phyloP scores from a whole-genome alignment of 35 echinoderm and acorn worm genomes.

The Stichopus chloronotus region DNA sequence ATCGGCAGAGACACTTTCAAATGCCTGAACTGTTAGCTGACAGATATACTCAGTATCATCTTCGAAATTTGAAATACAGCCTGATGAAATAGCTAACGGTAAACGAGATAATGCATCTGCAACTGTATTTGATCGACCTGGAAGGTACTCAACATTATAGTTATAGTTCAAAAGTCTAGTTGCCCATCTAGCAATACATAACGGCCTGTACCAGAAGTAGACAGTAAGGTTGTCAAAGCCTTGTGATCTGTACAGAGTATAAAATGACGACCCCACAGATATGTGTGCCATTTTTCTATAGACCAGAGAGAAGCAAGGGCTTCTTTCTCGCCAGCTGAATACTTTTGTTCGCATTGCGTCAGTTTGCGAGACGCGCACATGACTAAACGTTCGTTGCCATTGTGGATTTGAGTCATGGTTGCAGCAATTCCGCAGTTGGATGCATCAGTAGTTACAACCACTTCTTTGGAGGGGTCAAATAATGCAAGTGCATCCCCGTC shows the following conservation, averaged over 20 bases:
- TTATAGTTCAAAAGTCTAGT: not conserved
- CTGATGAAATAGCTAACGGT: not conserved
- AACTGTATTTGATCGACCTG: not conserved
- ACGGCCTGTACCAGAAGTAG: slow-evolving; percentile 1
- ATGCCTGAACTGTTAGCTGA: not conserved
- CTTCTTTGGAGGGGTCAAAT: not conserved
- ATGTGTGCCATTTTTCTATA: slow-evolving; percentile 65
- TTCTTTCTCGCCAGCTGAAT: slow-evolving; percentile 58
- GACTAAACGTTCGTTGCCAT: slow-evolving; percentile 3
- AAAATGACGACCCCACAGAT: slow-evolving; percentile 63
- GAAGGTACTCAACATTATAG: not conserved
- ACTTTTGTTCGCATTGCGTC: slow-evolving; percentile 43
- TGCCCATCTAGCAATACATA: not conserved
- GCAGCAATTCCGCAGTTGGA: slow-evolving; percentile 50
- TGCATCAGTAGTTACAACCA: slow-evolving; percentile 1
- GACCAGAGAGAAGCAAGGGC: slow-evolving; percentile 66
- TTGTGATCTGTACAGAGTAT: slow-evolving; percentile 67
- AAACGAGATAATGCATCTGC: not conserved
- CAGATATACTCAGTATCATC: not conserved
- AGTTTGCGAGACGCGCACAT: slow-evolving; percentile 62
- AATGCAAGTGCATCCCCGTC: not conserved
- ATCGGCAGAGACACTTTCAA: not conserved
- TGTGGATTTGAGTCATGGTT: slow-evolving; percentile 43
- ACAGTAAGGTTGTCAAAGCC: slow-evolving; percentile 35
- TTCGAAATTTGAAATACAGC: not conserved